Evolutionary conservation across 35 echinoderm and acorn worm species (phyloP).

Genomic region (Apostichopus parvimensis): DNA sequence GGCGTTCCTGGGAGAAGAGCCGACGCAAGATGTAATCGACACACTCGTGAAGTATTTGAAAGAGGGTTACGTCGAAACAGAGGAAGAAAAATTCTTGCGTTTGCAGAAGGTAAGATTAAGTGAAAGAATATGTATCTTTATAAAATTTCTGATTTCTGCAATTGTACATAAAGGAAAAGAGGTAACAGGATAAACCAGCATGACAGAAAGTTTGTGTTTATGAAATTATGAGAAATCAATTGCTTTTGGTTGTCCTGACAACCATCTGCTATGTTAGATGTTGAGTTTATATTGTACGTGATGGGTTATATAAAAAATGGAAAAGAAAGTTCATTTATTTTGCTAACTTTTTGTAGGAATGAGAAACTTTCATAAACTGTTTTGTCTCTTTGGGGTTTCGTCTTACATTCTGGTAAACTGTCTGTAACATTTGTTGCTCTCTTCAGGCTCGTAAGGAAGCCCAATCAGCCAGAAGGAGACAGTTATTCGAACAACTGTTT

Average conservation of each 20-base stretch:
- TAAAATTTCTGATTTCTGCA: too few relatives aligned
- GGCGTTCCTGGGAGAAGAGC: constrained; percentile 75
- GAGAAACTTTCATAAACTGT: not conserved
- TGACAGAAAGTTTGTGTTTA: too few relatives aligned
- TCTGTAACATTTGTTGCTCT: too few relatives aligned
- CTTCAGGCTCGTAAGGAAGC: constrained; percentile 77
- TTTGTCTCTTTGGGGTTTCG: not conserved
- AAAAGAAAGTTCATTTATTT: not conserved
- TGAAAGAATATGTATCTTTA: too few relatives aligned
- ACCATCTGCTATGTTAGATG: too few relatives aligned
- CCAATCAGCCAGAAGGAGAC: constrained; percentile 70
- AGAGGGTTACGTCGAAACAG: constrained; percentile 90
- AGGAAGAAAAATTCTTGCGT: constrained; percentile 91
- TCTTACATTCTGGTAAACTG: not conserved
- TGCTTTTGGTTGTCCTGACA: too few relatives aligned
- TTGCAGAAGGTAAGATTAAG: constrained; percentile 73
- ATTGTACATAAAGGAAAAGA: too few relatives aligned
- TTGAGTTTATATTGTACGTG: too few relatives aligned
- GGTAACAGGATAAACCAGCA: too few relatives aligned
- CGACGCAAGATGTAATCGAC: constrained; percentile 66
- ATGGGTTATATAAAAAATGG: not conserved
- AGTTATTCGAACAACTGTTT: constrained; percentile 91
- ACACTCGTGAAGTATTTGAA: constrained; percentile 74
- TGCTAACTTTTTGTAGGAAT: not conserved
- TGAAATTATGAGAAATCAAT: too few relatives aligned